Evolutionary conservation across 2,888 invertebrate genomes (phyloP), one percentile per base, ranked within the genome.

Genomic region (Volucella inflata): DNA sequence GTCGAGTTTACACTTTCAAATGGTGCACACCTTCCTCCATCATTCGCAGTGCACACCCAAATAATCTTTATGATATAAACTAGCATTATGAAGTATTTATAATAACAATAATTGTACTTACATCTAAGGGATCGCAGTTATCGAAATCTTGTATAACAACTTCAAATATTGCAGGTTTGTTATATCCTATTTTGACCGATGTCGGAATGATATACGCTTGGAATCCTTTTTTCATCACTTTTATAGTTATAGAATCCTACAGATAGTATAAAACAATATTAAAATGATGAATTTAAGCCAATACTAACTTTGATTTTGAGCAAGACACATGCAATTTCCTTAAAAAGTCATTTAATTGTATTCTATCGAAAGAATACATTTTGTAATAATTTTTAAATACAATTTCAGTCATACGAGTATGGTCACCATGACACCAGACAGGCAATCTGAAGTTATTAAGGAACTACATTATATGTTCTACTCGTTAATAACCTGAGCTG

Each of bases 181-280:
- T 85, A 3, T 78, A 57, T n/a, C 87, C 87, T 36, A 87, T 77
- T 87, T 83, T 87, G 1, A 82, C 57, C 0, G 85, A 64, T 30
- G 87, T 83, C 2, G 87, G 87, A 46, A 87, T 85, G 14, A 87
- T 87, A 46, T 85, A 87, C 0, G 80, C 87, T 65, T 87, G 77
- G 17, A 87, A 87, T 68, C 87, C 87, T 50, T 71, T 85, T 42
- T 87, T 82, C 53, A 85, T 62, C 9, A 87, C 87, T 46, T 62
- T 40, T 4, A 87, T 67, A 12, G 77, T 59, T 42, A 87, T 83
- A 9, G 12, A 70, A 9, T 87, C 87, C 87, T 87, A 21, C 1
- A 50, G 38, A 10, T 36, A 57, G 11, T 40, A 30, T 17, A 6
- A 8, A 4, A 30, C 36, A 12, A 17, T 21, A 2, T 10, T 30